Percentiles rank a stretch among this genome's conserved stretches.
Conservation (phyloP, 2,797 vertebrate genomes). For the Chiroxiphia lanceolata region DNA sequence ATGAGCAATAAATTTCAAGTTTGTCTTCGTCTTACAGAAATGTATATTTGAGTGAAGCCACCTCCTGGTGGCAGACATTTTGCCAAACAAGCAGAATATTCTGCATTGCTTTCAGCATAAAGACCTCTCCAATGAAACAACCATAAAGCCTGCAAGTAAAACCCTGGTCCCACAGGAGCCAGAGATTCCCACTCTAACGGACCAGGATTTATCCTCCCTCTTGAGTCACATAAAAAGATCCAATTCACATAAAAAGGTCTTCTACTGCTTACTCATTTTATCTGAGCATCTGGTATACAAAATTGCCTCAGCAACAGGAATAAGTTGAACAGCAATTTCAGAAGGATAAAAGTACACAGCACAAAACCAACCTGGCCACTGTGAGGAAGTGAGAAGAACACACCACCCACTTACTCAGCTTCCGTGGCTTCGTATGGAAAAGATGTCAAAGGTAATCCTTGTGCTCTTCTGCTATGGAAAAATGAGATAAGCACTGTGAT, state of each 20-base stretch:
- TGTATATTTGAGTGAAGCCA: neutral
- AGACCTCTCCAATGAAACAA: neutral
- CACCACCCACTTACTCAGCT: neutral
- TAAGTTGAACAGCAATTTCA: neutral
- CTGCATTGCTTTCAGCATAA: neutral
- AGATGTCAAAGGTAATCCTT: neutral
- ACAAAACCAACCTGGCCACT: neutral
- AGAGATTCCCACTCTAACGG: neutral
- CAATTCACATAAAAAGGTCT: neutral
- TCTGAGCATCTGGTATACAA: neutral
- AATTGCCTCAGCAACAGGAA: neutral
- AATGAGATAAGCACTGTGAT: neutral
- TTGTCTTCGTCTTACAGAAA: slow-evolving; percentile 14
- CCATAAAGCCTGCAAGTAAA: neutral
- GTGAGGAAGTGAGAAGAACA: neutral
- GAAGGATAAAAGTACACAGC: neutral
- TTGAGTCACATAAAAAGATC: neutral
- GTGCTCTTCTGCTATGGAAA: neutral
- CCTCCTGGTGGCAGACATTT: slow-evolving; percentile 1
- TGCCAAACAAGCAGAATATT: neutral
- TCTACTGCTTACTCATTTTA: neutral
- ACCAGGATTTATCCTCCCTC: neutral
- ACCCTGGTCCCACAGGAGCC: neutral
- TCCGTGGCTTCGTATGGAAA: neutral
- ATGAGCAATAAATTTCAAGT: slow-evolving; percentile 18